phyloP scores from a whole-genome alignment of 2,797 vertebrate species.

The Leucoraja ocellata region DNA sequence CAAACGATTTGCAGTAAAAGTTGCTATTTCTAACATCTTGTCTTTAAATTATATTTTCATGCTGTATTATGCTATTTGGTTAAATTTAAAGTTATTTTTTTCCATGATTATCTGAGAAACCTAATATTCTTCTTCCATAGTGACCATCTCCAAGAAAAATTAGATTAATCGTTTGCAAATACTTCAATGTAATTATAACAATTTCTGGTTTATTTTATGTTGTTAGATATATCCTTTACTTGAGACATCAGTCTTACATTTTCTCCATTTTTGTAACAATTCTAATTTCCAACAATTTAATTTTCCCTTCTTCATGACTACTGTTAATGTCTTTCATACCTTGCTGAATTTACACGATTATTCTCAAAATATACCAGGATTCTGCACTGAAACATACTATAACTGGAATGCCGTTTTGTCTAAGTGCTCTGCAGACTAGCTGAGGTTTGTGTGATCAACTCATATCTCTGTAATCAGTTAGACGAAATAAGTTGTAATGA shows the following conservation, averaged over 20 bases:
- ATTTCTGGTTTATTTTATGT: background rate
- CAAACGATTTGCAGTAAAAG: background rate
- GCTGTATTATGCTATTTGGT: background rate
- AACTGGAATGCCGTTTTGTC: background rate
- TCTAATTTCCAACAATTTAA: background rate
- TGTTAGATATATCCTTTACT: background rate
- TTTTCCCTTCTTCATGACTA: background rate
- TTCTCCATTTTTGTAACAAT: background rate
- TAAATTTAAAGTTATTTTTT: background rate
- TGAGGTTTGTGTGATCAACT: background rate
- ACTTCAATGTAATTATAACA: background rate
- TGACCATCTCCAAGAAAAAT: background rate
- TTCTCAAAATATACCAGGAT: background rate
- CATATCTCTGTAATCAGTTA: background rate
- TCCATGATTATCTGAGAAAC: background rate
- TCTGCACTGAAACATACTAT: background rate
- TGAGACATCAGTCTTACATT: background rate
- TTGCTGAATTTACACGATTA: background rate
- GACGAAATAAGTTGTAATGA: background rate
- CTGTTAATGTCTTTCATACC: background rate
- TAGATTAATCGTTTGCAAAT: background rate
- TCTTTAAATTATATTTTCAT: background rate
- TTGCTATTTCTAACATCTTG: background rate
- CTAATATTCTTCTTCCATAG: background rate
- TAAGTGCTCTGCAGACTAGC: background rate